These are phyloP conservation scores for Lophius piscatorius DNA, from an alignment of 2,113 vertebrate species.

Conservation along the genomic window DNA sequence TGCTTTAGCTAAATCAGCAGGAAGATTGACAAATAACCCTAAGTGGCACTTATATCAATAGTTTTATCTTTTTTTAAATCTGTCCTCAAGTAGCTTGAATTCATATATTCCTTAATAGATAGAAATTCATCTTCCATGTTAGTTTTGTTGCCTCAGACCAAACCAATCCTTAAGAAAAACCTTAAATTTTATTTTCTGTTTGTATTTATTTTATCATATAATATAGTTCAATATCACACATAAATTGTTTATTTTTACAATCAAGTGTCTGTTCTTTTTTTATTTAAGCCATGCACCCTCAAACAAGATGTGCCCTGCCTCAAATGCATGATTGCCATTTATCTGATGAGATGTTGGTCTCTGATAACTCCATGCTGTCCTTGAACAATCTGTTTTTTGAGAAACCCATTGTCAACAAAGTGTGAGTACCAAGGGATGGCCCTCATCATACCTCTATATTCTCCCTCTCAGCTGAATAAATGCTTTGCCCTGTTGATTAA, in stretches of 20 bases:
- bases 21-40: too few relatives aligned
- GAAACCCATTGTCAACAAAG: constrained; percentile 79
- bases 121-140: too few relatives aligned
- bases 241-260: background rate
- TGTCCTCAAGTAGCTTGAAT: too few relatives aligned
- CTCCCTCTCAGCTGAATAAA: background rate
- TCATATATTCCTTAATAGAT: too few relatives aligned
- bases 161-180: background rate
- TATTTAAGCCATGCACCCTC: background rate
- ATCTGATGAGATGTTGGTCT: constrained; percentile 77
- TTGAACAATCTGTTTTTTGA: constrained; percentile 88
- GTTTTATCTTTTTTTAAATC: too few relatives aligned
- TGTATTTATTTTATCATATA: background rate
- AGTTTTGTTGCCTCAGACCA: background rate
- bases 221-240: too few relatives aligned
- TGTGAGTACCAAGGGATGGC: constrained; percentile 76
- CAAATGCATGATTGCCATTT: constrained; percentile 10
- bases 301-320: background rate
- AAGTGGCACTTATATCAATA: too few relatives aligned
- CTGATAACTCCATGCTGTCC: constrained; percentile 75
- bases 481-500: constrained; percentile 8
- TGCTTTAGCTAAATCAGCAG: too few relatives aligned
- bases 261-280: background rate
- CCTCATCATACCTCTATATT: background rate
- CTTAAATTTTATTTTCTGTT: background rate